Conservation (phyloP, 2,113 vertebrate species). For the Phyllopteryx taeniolatus region DNA sequence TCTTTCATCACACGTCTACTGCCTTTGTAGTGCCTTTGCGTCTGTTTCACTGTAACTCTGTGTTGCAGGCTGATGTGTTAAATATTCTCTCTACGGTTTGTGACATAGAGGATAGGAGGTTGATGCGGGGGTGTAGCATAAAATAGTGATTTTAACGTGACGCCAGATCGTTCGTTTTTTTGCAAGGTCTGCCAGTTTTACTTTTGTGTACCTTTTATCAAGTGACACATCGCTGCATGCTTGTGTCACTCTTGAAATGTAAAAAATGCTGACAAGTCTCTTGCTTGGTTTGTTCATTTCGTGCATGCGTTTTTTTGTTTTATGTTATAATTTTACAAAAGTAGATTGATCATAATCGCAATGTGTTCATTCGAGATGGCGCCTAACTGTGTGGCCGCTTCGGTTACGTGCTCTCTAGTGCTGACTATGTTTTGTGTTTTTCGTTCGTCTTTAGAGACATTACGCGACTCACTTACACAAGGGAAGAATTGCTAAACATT, state of each 20-base stretch:
- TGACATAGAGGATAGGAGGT: constrained; percentile 27
- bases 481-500: too few species aligned
- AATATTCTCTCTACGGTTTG: constrained; percentile 58
- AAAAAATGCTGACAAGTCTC: constrained; percentile 26
- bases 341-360: neutral
- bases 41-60: constrained; percentile 52
- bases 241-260: constrained; percentile 14
- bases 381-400: too few species aligned
- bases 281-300: neutral
- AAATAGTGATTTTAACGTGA: constrained; percentile 38
- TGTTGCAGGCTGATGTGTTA: constrained; percentile 54
- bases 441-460: too few species aligned
- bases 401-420: too few species aligned
- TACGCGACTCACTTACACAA: too few species aligned
- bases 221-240: constrained; percentile 3
- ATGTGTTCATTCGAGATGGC: neutral
- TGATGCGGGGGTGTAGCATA: constrained; percentile 20
- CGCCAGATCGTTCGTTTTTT: constrained; percentile 7
- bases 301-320: constrained; percentile 4
- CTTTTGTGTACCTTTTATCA: constrained; percentile 12
- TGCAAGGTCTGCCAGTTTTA: constrained; percentile 31
- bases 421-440: too few species aligned
- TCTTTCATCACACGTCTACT: constrained; percentile 64
- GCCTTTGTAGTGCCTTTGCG: constrained; percentile 64
- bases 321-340: neutral